phyloP scores from a whole-genome alignment of 2,888 invertebrate genomes.

The Lysandra bellargus region DNA sequence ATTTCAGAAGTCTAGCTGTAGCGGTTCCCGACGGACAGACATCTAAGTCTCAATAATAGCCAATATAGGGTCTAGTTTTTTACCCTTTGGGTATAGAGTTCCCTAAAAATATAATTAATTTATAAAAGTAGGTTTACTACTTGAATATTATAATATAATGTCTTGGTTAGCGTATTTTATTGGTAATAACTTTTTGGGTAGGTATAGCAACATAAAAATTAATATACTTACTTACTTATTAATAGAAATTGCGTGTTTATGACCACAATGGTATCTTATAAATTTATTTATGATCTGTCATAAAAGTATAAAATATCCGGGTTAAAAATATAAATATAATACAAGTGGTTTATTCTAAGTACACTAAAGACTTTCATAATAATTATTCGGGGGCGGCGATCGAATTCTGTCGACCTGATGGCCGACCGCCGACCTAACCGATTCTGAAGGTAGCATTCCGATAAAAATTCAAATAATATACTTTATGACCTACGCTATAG shows the following conservation, averaged over 20 bases:
- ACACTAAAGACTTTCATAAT: too few species aligned
- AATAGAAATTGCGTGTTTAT: conserved; percentile 1
- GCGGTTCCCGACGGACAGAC: too few species aligned
- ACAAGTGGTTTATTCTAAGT: not conserved
- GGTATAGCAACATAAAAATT: not conserved
- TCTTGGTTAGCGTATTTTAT: not conserved
- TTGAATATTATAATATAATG: not conserved
- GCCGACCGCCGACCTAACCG: too few species aligned
- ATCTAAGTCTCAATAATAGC: too few species aligned
- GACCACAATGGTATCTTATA: not conserved
- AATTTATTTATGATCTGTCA: not conserved
- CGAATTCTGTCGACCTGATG: too few species aligned
- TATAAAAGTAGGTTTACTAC: conserved; percentile 12
- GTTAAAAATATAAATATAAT: not conserved
- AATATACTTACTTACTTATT: not conserved
- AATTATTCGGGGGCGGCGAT: too few species aligned
- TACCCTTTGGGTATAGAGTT: too few species aligned
- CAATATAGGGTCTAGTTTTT: too few species aligned
- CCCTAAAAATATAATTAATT: not conserved
- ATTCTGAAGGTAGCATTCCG: too few species aligned
- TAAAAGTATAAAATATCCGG: not conserved
- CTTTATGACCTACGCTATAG: too few species aligned
- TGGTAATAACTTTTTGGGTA: not conserved
- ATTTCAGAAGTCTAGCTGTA: too few species aligned
- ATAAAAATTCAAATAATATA: too few species aligned